Evolutionary conservation across 2,888 invertebrate species (phyloP), one percentile per base, ranked within the genome.

Genomic region (Drosophila longiperda): DNA sequence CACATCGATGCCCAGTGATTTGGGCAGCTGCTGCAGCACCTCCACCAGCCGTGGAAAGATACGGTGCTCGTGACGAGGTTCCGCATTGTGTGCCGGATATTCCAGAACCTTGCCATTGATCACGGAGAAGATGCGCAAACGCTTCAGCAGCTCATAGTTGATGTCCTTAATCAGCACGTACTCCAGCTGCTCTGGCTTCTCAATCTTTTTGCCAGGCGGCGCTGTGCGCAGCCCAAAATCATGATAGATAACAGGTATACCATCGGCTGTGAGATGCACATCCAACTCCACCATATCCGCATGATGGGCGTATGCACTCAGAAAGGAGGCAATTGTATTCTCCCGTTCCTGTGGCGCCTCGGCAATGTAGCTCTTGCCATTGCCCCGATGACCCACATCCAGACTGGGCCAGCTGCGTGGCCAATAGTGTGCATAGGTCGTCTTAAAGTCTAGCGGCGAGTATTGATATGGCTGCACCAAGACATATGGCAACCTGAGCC

Each of bases 211-310:
- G 40, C 90, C 90, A 0, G 87, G 82, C 86, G 99, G 97, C 90
- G 97, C 97, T 20, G 99, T 98, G 92, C 97, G 96, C 55, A 92
- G 75, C 0, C 91, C 91, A 93, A 97, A 99, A 93, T 99, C 99
- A 93, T 99, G 99, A 94, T 99, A 99, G 87, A 99, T 96, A 68
- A 99, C 97, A 20, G 98, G 98, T 82, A 98, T 95, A 91, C 96
- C 95, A 93, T 99, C 99, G 93, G 98, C 98, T 75, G 98, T 98
- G 75, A 99, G 94, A 92, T 99, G 99, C 49, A 99, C 99, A 94
- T 99, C 99, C 94, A 99, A 97, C 93, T 99, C 99, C 54, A 99
- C 97, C 95, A 98, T 97, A 92, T 99, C 99, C 70, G 99, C 99
- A 76, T 99, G 98, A 93, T 97, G 96, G 67, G 96, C 95, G 67